A percentile compares a stretch with the other conserved stretches of the same genome.
These are phyloP conservation scores for Antheraea assamensis DNA, from an alignment of 2,888 invertebrate genomes.

Conservation along the genomic window DNA sequence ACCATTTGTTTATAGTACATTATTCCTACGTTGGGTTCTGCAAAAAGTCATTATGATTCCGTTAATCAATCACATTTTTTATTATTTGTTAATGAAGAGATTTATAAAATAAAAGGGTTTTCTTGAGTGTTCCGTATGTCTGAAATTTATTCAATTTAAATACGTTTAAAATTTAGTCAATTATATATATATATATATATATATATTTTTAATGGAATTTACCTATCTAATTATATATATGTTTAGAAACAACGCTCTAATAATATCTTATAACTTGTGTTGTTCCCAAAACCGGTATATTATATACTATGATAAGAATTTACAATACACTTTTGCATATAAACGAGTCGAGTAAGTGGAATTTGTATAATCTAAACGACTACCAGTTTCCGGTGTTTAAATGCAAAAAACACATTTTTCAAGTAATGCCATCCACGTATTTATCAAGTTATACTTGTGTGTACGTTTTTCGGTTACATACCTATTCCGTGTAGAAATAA, in stretches of 20 bases:
- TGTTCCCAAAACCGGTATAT: background rate
- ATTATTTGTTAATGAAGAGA: too few species aligned
- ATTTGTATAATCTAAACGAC: constrained; percentile 20
- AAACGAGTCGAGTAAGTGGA: constrained; percentile 3
- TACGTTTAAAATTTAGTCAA: too few species aligned
- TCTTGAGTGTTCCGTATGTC: too few species aligned
- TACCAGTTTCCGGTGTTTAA: constrained; percentile 13
- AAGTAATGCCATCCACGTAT: background rate
- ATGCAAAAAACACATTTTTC: background rate
- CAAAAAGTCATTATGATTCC: too few species aligned
- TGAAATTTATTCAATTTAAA: too few species aligned
- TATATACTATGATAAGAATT: constrained; percentile 12
- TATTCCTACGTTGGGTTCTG: too few species aligned
- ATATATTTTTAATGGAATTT: too few species aligned
- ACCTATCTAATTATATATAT: too few species aligned
- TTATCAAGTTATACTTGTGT: background rate
- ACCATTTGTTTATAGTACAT: too few species aligned
- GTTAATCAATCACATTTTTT: too few species aligned
- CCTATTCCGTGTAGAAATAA: background rate
- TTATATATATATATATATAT: too few species aligned
- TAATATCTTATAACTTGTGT: background rate
- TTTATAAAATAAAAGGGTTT: too few species aligned
- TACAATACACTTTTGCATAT: constrained; percentile 19
- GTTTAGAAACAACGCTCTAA: background rate
- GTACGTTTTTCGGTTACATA: background rate